These are phyloP conservation scores for Gnatocerus cornutus DNA, from an alignment of 2,888 invertebrate species.

Conservation along the genomic window DNA sequence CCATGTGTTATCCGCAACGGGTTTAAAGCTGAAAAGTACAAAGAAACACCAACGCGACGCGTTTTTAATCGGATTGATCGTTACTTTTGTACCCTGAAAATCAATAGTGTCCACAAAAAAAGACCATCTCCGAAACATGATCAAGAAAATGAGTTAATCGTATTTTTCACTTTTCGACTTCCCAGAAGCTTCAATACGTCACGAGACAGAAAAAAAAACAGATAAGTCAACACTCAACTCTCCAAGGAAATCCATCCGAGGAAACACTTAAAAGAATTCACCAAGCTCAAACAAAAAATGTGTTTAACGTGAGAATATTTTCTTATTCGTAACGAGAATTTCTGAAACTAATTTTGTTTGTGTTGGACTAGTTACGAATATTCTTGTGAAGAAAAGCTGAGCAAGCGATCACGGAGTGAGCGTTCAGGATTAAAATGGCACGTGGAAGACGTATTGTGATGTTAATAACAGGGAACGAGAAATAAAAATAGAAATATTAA, in stretches of 20 bases:
- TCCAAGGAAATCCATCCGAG: conserved; percentile 14
- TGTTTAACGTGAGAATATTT: conserved; percentile 3
- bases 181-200: not conserved
- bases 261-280: conserved; percentile 13
- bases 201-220: conserved; percentile 1
- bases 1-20: not conserved
- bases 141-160: not conserved
- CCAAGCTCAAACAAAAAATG: not conserved
- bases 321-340: not conserved
- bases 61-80: not conserved
- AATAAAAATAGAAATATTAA: too few species aligned
- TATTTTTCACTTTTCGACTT: not conserved
- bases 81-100: not conserved
- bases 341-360: too few species aligned
- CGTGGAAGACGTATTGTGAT: too few species aligned
- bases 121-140: too few species aligned
- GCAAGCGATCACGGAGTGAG: too few species aligned
- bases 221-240: conserved; percentile 22
- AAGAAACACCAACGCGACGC: not conserved
- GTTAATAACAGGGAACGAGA: too few species aligned
- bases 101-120: too few species aligned
- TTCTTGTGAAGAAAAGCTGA: too few species aligned
- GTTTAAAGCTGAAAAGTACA: not conserved
- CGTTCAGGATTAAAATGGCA: too few species aligned
- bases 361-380: too few species aligned